Base-by-base conservation (phyloP, 30 jellyfish, hydroid and myxozoan species). In the Turritopsis rubra region DNA sequence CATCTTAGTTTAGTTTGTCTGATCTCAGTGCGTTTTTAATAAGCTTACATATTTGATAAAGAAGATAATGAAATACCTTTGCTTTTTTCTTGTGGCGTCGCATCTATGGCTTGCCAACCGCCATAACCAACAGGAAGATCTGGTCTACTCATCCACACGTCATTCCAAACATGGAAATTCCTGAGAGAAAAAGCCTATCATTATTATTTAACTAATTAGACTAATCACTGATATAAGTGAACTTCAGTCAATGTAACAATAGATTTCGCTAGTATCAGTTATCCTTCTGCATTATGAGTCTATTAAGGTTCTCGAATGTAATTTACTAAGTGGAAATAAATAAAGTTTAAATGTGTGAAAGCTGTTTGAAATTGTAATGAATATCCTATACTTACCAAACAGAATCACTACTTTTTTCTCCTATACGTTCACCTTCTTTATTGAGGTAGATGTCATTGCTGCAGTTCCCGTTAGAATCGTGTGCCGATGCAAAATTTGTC, bases 101-200 rank as follows among this genome's bases (percentile, higher is more conserved):
- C 95, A 88, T 91, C 98, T 18, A 91, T 87, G 7, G 96, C 98
- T 79, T 91, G 98, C 98, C 98, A 91, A 7, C 98, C 98, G 21
- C 95, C 98, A 87, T 80, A 91, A 20, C 97, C 96, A 20, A 89
- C 93, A 24, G 81, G 78, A n/a, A 91, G 82, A 76, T 91, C 98
- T 19, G 94, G 91, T 68, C 98, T 81, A 4, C 89, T 89, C 96
- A 91, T 87, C 96, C 96, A 87, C 0, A 87, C 96, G 72, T 91
- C 98, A 81, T 91, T 91, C 98, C 98, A 91, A 53, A 94, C 95
- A 66, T 91, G 98, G 72, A 91, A 91, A 71, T 91, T 91, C 98
- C 98, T 91, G 82, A 29, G 28, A 41, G 13, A n/a, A 7, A n/a
- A 68, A 7, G 0, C 19, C 22, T 26, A 21, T 66, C 13, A 3